Evolutionary conservation across 2,113 vertebrate genomes (phyloP), one percentile per base, ranked within the genome.

Genomic region (Ciconia maguari): DNA sequence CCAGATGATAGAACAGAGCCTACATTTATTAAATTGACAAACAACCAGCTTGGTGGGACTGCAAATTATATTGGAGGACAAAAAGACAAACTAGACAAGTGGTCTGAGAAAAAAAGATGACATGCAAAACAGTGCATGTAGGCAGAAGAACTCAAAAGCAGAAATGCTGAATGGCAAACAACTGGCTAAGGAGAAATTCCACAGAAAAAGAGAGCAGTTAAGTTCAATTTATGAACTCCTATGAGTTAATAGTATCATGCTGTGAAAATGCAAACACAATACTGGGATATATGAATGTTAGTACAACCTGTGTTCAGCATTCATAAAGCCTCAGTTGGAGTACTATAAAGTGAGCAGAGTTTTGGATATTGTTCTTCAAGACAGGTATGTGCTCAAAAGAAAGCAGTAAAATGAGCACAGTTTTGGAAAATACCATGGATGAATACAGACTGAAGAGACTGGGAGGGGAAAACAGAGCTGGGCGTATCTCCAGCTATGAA

Each of bases 401-500:
- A 25, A 84, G 27, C 44, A 83, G 26, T 84, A 65, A 93, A 91
- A 65, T 6, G 13, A 93, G 46, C 46, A 51, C 1, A 25, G 48
- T 46, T 87, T 82, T 87, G 29, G 52, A 78, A 71, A 87, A 82
- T 20, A 44, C 52, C 34, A 49, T 5, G 42, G 52, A 49, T 44
- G 19, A 87, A 79, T n/a, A 57, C 38, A 83, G 38, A 55, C 68
- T 58, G 81, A 74, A 38, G 74, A 83, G 87, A 49, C 74, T 82
- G 57, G 60, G 65, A 85, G 36, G 22, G 32, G 52, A 79, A 74
- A 85, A 87, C 69, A 90, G 90, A 83, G 24, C 41, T 41, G 94
- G 90, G 93, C 86, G 93, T 96, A 87, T 72, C 87, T 65, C 66
- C 36, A 88, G 42, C 83, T 77, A 88, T 29, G 46, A 96, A 97